Conservation (phyloP, 2,113 vertebrate species). For the Synodontis membranacea region DNA sequence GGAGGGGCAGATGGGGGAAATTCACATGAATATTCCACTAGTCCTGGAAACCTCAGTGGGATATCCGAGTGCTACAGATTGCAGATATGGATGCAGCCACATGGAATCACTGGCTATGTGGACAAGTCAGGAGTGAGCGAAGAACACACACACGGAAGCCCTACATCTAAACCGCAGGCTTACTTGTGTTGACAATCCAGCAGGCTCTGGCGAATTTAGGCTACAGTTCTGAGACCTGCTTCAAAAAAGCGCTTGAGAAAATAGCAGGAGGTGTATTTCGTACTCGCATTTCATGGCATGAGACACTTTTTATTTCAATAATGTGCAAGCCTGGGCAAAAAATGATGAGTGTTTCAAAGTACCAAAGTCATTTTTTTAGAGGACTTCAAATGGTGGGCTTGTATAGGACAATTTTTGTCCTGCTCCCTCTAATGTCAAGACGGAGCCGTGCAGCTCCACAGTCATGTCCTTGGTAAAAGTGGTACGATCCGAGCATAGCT, state of each 20-base stretch:
- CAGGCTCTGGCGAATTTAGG: not conserved
- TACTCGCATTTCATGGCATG: not conserved
- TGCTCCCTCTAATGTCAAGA: constrained; percentile 48
- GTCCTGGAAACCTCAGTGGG: not conserved
- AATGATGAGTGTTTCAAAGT: not conserved
- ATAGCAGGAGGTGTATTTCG: not conserved
- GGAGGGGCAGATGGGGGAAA: not conserved
- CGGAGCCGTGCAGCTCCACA: not conserved
- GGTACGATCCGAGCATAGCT: constrained; percentile 42
- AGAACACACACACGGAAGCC: not conserved
- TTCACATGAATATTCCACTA: not conserved
- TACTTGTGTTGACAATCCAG: constrained; percentile 4
- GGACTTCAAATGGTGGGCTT: not conserved
- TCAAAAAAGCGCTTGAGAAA: not conserved
- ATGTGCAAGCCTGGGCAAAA: not conserved
- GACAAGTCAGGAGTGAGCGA: not conserved
- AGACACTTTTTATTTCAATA: not conserved
- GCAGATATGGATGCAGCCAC: not conserved
- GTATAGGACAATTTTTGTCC: not conserved
- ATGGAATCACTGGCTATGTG: constrained; percentile 18
- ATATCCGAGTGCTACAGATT: not conserved
- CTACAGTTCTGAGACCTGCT: not conserved
- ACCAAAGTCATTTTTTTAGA: not conserved
- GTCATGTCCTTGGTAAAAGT: constrained; percentile 28
- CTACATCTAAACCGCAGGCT: constrained; percentile 3